These are phyloP conservation scores for Tarsius wallacei DNA, from an alignment of 2,797 vertebrate species.

Conservation along the genomic window DNA sequence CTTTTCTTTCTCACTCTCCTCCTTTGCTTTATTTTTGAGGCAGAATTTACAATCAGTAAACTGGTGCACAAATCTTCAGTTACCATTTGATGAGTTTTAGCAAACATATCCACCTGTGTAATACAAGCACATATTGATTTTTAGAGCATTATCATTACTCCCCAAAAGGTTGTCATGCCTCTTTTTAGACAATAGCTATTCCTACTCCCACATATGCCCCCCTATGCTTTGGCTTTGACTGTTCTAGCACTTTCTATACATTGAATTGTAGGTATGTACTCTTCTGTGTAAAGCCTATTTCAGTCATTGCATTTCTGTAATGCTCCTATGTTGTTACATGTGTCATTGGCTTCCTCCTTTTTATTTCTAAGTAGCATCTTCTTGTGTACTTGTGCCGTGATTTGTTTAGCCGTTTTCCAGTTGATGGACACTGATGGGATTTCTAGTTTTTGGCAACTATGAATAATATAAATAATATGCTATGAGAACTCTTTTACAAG, in stretches of 20 bases:
- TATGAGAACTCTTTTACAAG: not conserved
- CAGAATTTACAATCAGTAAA: not conserved
- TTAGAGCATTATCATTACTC: not conserved
- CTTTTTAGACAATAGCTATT: not conserved
- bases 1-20: not conserved
- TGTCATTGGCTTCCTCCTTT: not conserved
- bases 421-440: not conserved
- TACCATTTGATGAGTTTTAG: not conserved
- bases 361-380: no score
- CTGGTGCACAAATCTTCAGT: not conserved
- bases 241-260: not conserved
- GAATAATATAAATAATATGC: not conserved
- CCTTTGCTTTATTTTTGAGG: not conserved
- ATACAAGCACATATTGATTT: not conserved
- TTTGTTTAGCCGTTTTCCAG: not conserved
- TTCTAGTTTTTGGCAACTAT: not conserved
- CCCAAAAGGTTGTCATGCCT: not conserved
- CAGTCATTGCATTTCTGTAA: no score
- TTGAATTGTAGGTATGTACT: not conserved
- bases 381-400: not conserved
- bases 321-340: no score
- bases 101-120: not conserved
- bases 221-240: accelerated
- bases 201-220: not conserved
- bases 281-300: not conserved